Base-by-base conservation (phyloP, 2,888 invertebrate genomes). In the Anoncus sp. region DNA sequence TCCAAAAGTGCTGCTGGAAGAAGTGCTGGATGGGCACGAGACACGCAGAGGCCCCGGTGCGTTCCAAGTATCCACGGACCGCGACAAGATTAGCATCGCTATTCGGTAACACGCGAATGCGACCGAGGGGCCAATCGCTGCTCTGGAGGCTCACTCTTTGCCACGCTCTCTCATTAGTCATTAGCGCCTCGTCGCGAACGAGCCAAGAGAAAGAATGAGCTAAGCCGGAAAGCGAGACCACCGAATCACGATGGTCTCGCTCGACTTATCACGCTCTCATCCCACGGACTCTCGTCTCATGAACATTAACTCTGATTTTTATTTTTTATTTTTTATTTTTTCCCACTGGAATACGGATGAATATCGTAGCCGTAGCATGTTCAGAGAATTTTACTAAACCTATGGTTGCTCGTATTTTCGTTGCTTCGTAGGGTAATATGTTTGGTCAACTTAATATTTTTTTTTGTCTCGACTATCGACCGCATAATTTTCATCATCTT, bases 11-110 rank as follows among this genome's bases (percentile, higher is more conserved):
- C 70, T 70, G 77, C 55, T 78, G 57, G 53, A 60, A 70, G 74
- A 74, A 78, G 74, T 55, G 49, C 63, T 72, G 82, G 82, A 85
- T 84, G 82, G 82, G 72, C 79, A 75, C 78, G 72, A 71, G 79
- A 83, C 84, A 85, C 85, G 85, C 84, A 85, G 83, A 70, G 75
- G 71, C 75, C 72, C 60, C 43, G 35, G 75, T 71, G 83, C 82
- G 83, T 85, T 83, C 86, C 86, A 78, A 84, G 86, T 86, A 87
- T 86, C 85, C 86, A 81, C 81, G 84, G 83, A 82, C 85, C 85
- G 83, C 84, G 85, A 82, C 85, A 86, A 89, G 89, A 89, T 89
- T 88, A 89, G 84, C 87, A 88, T 87, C 89, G 86, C 79, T 78
- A 86, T 83, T 87, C 81, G 84, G 87, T 88, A 86, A 87, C 89